phyloP scores from a whole-genome alignment of 1,140 invertebrate species.

The Drosophila malerkotliana region DNA sequence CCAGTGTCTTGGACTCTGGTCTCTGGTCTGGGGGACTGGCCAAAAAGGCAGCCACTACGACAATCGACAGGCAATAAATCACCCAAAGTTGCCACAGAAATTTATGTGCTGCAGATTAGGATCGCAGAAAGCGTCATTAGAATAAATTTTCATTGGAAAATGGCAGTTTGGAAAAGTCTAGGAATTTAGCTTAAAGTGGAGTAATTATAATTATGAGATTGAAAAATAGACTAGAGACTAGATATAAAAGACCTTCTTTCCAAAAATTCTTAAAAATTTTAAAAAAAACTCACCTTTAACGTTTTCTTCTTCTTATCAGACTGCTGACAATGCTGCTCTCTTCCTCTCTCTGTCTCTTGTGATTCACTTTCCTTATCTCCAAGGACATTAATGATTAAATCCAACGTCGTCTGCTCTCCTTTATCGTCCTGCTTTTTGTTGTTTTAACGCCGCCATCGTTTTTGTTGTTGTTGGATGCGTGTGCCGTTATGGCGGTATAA shows the following conservation, averaged over 20 bases:
- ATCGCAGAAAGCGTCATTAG: slow-evolving; percentile 74
- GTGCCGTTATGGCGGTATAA: slow-evolving; percentile 76
- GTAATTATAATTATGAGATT: slow-evolving; percentile 23
- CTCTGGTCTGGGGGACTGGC: slow-evolving; percentile 11
- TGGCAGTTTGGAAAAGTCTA: slow-evolving; percentile 13
- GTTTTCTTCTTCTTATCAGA: slow-evolving; percentile 11
- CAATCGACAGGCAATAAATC: slow-evolving; percentile 82
- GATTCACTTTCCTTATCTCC: slow-evolving; percentile 23
- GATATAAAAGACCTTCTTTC: too few relatives aligned
- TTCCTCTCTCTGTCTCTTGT: background rate
- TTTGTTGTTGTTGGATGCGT: slow-evolving; percentile 27
- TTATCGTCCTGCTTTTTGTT: slow-evolving; percentile 24
- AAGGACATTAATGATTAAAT: slow-evolving; percentile 48
- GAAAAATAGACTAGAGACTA: background rate
- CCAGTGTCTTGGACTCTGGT: slow-evolving; percentile 24
- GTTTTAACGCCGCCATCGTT: slow-evolving; percentile 1
- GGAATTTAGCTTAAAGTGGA: slow-evolving; percentile 10
- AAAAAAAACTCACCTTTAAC: slow-evolving; percentile 14
- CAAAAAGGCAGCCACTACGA: slow-evolving; percentile 54
- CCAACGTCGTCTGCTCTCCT: slow-evolving; percentile 41
- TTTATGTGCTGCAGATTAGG: slow-evolving; percentile 80
- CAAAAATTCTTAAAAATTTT: too few relatives aligned
- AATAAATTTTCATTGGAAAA: slow-evolving; percentile 74
- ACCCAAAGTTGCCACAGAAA: slow-evolving; percentile 80
- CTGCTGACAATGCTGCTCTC: slow-evolving; percentile 2